phyloP scores from a whole-genome alignment of 1,140 invertebrate genomes.

The Halictus rubicundus region DNA sequence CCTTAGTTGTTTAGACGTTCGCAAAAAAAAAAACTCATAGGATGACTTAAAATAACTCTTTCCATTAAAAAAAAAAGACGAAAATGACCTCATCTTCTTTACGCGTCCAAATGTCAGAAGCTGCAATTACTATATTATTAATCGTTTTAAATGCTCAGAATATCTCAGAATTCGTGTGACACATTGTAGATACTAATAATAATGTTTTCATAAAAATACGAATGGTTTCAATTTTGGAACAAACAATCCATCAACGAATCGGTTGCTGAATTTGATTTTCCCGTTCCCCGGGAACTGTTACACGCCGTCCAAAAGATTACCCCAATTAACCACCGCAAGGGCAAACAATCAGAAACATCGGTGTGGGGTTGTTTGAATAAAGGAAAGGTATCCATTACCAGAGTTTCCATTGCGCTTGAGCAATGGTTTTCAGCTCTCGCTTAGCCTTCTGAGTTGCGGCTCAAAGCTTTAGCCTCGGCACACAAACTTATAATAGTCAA shows the following conservation, averaged over 20 bases:
- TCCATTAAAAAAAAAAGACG: too few species aligned
- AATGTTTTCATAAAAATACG: too few species aligned
- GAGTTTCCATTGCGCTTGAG: background rate
- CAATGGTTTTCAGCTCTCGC: background rate
- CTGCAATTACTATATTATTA: too few species aligned
- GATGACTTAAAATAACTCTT: too few species aligned
- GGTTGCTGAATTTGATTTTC: background rate
- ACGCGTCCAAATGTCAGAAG: too few species aligned
- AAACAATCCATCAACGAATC: background rate
- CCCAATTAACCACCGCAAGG: background rate
- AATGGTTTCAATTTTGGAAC: background rate
- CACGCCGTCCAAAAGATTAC: background rate
- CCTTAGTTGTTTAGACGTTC: too few species aligned
- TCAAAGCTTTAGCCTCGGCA: background rate
- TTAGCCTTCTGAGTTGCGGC: background rate
- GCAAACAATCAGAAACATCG: conserved; percentile 15
- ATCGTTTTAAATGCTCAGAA: too few species aligned
- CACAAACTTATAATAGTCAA: conserved; percentile 41
- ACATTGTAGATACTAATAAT: too few species aligned
- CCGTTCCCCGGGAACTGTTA: background rate
- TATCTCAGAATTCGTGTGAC: too few species aligned
- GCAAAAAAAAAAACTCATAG: too few species aligned
- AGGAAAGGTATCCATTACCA: conserved; percentile 8
- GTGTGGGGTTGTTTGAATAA: conserved; percentile 5
- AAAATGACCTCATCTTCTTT: too few species aligned